A percentile compares a stretch with the other conserved stretches of the same genome.
Conservation (phyloP, 2,797 vertebrate species). For the Capromys pilorides region DNA sequence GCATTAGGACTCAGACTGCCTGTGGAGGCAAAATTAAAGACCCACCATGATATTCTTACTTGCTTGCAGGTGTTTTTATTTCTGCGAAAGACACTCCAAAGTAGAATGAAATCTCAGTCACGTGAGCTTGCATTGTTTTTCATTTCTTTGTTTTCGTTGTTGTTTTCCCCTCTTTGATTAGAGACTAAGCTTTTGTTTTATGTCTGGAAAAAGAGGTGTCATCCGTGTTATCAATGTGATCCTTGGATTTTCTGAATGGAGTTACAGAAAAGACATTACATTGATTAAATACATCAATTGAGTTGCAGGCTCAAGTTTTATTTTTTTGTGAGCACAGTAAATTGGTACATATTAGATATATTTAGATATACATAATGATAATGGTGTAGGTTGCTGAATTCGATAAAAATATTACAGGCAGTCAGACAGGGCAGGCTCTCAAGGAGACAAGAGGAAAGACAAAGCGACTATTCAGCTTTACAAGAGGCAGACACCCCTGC, state of each 20-base stretch:
- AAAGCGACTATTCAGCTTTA: no score
- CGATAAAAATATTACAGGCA: no score
- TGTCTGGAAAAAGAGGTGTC: slow-evolving; percentile 57
- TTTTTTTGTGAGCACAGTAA: not conserved
- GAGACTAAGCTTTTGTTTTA: slow-evolving; percentile 67
- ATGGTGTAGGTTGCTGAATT: no score
- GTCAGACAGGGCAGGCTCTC: no score
- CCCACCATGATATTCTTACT: rapidly evolving
- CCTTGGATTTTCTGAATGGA: slow-evolving; percentile 49
- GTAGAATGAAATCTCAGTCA: not conserved
- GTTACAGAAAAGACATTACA: slow-evolving; percentile 60
- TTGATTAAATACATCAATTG: slow-evolving; percentile 65
- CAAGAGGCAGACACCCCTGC: no score
- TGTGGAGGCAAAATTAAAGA: not conserved
- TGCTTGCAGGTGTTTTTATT: not conserved
- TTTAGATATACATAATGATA: not conserved
- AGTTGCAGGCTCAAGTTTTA: not conserved
- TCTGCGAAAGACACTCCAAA: not conserved
- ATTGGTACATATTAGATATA: not conserved
- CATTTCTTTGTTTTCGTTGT: not conserved
- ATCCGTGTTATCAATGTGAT: slow-evolving; percentile 53
- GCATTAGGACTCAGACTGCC: rapidly evolving
- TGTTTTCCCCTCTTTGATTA: not conserved
- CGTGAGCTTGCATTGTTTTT: not conserved
- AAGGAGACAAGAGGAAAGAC: no score